These are phyloP conservation scores for Toxonevra muliebris DNA, from an alignment of 2,888 invertebrate species.

Conservation along the genomic window DNA sequence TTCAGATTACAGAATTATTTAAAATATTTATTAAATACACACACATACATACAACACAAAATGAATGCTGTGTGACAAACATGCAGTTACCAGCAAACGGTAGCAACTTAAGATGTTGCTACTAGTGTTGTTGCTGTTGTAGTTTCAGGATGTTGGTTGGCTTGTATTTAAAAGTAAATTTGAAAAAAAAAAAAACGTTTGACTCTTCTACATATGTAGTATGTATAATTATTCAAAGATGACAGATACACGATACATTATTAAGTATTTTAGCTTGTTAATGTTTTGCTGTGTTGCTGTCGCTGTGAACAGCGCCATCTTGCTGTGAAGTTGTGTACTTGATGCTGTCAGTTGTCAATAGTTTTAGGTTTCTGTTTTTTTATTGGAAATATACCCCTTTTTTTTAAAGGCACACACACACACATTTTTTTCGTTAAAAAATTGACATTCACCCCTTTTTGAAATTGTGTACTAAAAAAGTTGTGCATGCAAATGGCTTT, in stretches of 20 bases:
- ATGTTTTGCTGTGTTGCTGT: neutral
- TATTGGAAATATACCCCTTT: conserved; percentile 3
- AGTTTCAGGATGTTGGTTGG: neutral
- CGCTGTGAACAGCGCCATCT: conserved; percentile 14
- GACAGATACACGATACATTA: neutral
- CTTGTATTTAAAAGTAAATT: neutral
- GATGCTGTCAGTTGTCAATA: too few species aligned
- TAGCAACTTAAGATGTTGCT: too few species aligned
- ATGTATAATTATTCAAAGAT: conserved; percentile 12
- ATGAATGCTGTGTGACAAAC: too few species aligned
- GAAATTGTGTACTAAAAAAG: conserved; percentile 50
- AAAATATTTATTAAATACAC: conserved; percentile 62
- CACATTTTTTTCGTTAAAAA: conserved; percentile 3
- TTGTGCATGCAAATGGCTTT: conserved; percentile 43
- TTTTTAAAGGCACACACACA: neutral
- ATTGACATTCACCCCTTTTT: neutral
- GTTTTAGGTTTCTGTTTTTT: neutral
- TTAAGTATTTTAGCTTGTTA: too few species aligned
- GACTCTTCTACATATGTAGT: neutral
- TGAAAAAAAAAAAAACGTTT: neutral
- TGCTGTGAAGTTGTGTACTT: neutral
- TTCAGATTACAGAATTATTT: conserved; percentile 64
- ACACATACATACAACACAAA: conserved; percentile 46
- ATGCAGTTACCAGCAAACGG: too few species aligned
- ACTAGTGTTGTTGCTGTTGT: too few species aligned